Percentiles rank a stretch among this genome's conserved stretches.
Evolutionary conservation across 2,888 invertebrate species (phyloP).

Genomic region (Brenthis hecate): DNA sequence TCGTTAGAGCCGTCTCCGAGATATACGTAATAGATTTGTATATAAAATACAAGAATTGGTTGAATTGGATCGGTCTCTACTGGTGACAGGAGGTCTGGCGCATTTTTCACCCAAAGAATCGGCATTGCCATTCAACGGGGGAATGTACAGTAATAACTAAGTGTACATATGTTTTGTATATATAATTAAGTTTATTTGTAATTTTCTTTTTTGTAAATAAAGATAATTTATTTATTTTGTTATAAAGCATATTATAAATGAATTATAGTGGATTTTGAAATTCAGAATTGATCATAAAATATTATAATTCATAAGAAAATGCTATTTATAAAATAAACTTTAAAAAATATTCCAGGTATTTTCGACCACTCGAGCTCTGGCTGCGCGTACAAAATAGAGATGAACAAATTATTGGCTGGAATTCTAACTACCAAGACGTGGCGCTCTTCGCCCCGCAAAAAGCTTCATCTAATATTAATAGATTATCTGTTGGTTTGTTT

Average conservation of each 20-base stretch:
- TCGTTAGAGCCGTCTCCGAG: too few relatives aligned
- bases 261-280: not conserved
- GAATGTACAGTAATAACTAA: too few relatives aligned
- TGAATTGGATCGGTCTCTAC: too few relatives aligned
- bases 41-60: too few relatives aligned
- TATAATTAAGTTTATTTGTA: too few relatives aligned
- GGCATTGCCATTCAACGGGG: too few relatives aligned
- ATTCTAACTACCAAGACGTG: constrained; percentile 85
- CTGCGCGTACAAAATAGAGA: constrained; percentile 88
- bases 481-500: constrained; percentile 20
- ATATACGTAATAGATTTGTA: too few relatives aligned
- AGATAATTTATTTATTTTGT: constrained; percentile 23
- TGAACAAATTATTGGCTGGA: constrained; percentile 89
- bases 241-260: not conserved
- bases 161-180: too few relatives aligned
- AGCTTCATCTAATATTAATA: constrained; percentile 34
- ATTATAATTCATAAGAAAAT: too few relatives aligned
- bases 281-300: too few relatives aligned
- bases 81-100: too few relatives aligned
- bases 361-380: constrained; percentile 90
- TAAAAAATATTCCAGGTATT: constrained; percentile 79
- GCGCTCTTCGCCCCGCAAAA: constrained; percentile 77
- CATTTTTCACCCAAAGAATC: too few relatives aligned
- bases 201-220: not conserved
- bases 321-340: not conserved